Evolutionary conservation across 30 jellyfish, hydroid and myxozoan genomes (phyloP).

Genomic region (Clytia hemisphaerica): DNA sequence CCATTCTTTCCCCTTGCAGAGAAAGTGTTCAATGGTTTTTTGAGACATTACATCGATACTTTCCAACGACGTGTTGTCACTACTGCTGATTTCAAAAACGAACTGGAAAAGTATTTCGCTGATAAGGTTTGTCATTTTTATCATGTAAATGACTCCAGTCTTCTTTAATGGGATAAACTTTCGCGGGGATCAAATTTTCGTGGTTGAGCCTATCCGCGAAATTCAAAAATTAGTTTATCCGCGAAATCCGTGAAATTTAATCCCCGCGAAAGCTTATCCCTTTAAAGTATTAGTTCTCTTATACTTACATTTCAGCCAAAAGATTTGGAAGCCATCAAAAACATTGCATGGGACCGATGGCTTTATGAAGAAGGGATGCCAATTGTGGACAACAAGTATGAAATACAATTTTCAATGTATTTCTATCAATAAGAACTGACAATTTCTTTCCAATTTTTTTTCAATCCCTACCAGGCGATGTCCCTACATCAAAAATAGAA

Average conservation of each 20-base stretch:
- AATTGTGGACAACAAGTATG: conserved; percentile 88
- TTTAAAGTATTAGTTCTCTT: too few relatives aligned
- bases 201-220: too few relatives aligned
- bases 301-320: conserved; percentile 15
- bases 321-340: conserved; percentile 13
- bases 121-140: conserved; percentile 24
- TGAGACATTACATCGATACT: conserved; percentile 52
- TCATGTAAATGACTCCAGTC: too few relatives aligned
- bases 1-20: neutral
- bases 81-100: conserved; percentile 60
- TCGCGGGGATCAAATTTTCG: too few relatives aligned
- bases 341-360: conserved; percentile 85
- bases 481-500: too few relatives aligned
- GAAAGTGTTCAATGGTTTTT: conserved; percentile 59
- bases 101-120: conserved; percentile 36
- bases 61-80: conserved; percentile 46
- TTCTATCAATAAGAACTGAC: neutral
- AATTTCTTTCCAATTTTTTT: too few relatives aligned
- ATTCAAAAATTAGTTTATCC: too few relatives aligned
- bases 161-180: too few relatives aligned
- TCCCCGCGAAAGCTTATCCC: too few relatives aligned
- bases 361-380: conserved; percentile 82
- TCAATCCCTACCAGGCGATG: too few relatives aligned
- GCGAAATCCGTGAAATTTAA: too few relatives aligned
- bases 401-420: neutral